Base-by-base conservation (phyloP, 2,888 invertebrate genomes). In the Noctua janthina region DNA sequence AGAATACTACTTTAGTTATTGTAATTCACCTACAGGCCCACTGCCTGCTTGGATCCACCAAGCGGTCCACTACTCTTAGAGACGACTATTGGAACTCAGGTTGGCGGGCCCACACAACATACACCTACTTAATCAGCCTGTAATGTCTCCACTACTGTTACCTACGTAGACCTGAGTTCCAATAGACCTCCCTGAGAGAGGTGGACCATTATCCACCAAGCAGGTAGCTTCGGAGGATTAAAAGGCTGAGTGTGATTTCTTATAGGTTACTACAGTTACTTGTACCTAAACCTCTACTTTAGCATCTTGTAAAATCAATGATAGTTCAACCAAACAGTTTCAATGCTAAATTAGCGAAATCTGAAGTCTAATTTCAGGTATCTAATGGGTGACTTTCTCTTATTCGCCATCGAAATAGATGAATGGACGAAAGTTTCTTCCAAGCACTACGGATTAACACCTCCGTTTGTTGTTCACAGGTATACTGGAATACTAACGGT, bases 401-500 rank as follows among this genome's bases (percentile, higher is more conserved):
- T 17, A 64, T 17, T 2, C 3, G 17, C 1, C 17, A 64, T 64
- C 29, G 17, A 35, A 64, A 64, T 35, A 64, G 62, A 35, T 64
- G 17, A 35, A 64, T 64, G 17, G 15, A 7, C 29, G 29, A 29
- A 15, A 2, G n/a, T n/a, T 35, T 35, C 13, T 46, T 29, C 6
- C 6, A 10, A 49, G 23, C 20, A 56, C 6, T 39, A n/a, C 17
- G 29, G 7, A 62, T 62, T 62, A 64, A 64, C 35, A 17, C n/a
- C 3, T 20, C 20, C 15, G 10, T 66, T 13, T 29, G 23, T 54
- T 72, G 59, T 82, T 80, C 75, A 67, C 92, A 96, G 96, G 85
- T 98, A 98, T 93, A 98, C 98, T 17, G 98, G 98, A 8, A 95
- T 97, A 71, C 94, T 99, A 74, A 97, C 97, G 39, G 97, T 98